A percentile compares a stretch with the other conserved stretches of the same genome.
phyloP scores from a whole-genome alignment of 2,113 vertebrate species.

The Hippocampus abdominalis region DNA sequence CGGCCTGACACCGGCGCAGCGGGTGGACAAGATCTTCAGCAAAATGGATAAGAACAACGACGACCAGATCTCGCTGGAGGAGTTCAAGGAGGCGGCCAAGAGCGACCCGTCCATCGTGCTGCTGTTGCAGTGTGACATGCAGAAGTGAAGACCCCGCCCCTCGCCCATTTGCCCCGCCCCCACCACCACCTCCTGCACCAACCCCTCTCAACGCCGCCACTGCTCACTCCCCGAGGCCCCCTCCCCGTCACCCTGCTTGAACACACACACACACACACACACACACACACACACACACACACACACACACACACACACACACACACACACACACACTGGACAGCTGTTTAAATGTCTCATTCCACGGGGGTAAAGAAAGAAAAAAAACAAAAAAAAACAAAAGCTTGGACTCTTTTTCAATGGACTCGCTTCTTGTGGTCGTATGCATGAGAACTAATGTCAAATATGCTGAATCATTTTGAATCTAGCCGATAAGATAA shows the following conservation, averaged over 20 bases:
- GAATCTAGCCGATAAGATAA: slow-evolving; percentile 72
- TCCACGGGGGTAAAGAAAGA: slow-evolving; percentile 69
- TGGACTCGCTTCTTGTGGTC: slow-evolving; percentile 99
- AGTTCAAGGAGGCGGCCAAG: slow-evolving; percentile 99
- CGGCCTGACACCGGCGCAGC: slow-evolving; percentile 94
- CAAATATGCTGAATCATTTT: slow-evolving; percentile 98
- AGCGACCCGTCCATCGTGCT: slow-evolving; percentile 98
- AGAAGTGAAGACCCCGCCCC: slow-evolving; percentile 83
- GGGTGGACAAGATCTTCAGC: slow-evolving; percentile 99
- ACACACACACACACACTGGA: slow-evolving; percentile 70
- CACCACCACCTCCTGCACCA: not conserved
- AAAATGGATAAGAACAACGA: slow-evolving; percentile 99
- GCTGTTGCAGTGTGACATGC: slow-evolving; percentile 99
- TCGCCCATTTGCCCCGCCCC: not conserved
- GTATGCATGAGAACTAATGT: slow-evolving; percentile 99
- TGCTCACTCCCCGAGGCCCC: slow-evolving; percentile 25
- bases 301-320: slow-evolving; percentile 46
- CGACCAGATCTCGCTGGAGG: slow-evolving; percentile 97
- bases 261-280: slow-evolving; percentile 42
- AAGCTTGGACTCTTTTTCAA: slow-evolving; percentile 99
- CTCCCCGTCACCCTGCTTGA: slow-evolving; percentile 31
- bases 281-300: slow-evolving; percentile 19
- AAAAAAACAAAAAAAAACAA: slow-evolving; percentile 41
- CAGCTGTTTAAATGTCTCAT: slow-evolving; percentile 91
- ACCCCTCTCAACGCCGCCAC: not conserved